Conservation (phyloP, 2,113 vertebrate genomes). For the Carettochelys insculpta region DNA sequence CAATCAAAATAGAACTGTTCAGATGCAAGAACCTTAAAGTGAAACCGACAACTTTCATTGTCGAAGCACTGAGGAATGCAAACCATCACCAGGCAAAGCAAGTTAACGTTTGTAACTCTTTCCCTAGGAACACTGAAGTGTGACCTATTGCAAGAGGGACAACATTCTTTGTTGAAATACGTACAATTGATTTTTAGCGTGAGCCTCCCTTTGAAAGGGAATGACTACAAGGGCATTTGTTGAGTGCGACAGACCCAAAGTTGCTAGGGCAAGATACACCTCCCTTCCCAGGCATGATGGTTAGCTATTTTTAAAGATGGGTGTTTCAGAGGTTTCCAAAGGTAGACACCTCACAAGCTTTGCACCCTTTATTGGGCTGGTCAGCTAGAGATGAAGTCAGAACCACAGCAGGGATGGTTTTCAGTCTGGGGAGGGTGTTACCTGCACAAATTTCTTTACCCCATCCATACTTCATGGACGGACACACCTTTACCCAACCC, state of each 20-base stretch:
- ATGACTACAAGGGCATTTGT: not conserved
- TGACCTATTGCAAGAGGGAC: not conserved
- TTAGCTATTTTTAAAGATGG: not conserved
- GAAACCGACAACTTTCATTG: not conserved
- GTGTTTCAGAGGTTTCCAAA: not conserved
- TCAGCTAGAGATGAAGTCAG: not conserved
- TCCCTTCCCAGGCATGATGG: too few relatives aligned
- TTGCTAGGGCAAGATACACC: not conserved
- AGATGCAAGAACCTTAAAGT: not conserved
- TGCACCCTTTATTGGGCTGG: not conserved
- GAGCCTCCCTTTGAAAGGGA: not conserved
- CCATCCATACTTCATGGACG: too few relatives aligned
- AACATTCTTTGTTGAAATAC: not conserved
- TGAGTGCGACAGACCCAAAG: not conserved
- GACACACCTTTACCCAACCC: too few relatives aligned
- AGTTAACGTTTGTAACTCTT: not conserved
- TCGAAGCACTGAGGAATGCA: not conserved
- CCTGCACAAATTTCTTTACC: too few relatives aligned
- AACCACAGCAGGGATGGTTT: not conserved
- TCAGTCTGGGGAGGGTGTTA: not conserved
- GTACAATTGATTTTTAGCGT: not conserved
- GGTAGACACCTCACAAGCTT: not conserved
- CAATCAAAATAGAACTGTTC: too few relatives aligned
- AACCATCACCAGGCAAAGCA: not conserved
- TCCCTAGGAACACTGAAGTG: fast-evolving